Percentiles rank a stretch among this genome's conserved stretches.
phyloP scores from a whole-genome alignment of 2,113 vertebrate genomes.

The Dromiciops gliroides region DNA sequence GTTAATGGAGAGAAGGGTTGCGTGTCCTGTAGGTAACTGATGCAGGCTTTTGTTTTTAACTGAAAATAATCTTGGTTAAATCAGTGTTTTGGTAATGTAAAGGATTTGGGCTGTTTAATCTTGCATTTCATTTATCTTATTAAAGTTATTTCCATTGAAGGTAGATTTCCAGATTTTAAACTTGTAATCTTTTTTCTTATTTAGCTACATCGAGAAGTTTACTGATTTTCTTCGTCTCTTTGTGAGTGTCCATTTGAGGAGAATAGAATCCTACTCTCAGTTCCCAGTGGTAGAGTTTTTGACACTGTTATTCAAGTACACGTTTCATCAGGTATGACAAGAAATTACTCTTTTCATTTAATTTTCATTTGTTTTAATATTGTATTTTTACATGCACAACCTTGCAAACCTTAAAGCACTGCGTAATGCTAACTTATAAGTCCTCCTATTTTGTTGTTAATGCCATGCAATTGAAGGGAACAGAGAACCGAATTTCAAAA shows the following conservation, averaged over 20 bases:
- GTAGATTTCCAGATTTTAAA: constrained; percentile 39
- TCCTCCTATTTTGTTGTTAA: not conserved
- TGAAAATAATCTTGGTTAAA: constrained; percentile 60
- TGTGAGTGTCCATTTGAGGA: constrained; percentile 95
- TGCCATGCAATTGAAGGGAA: not conserved
- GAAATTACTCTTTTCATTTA: accelerated
- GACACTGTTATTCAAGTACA: constrained; percentile 96
- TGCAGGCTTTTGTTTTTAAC: constrained; percentile 84
- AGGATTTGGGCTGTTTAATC: constrained; percentile 63
- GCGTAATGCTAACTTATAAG: not conserved
- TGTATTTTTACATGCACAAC: not conserved
- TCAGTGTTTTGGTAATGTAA: constrained; percentile 64
- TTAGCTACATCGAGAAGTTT: constrained; percentile 98
- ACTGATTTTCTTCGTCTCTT: constrained; percentile 98
- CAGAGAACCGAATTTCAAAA: not conserved
- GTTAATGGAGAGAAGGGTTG: constrained; percentile 85
- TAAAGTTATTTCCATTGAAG: constrained; percentile 52
- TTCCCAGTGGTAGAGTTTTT: constrained; percentile 98
- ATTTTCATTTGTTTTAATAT: not conserved
- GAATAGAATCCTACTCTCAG: constrained; percentile 97
- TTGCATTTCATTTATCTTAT: constrained; percentile 39
- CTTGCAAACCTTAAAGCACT: not conserved
- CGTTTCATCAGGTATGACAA: constrained; percentile 95
- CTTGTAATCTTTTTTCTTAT: constrained; percentile 72
- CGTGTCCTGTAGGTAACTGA: constrained; percentile 84